Conservation (phyloP, 2,797 vertebrate genomes). For the Gymnothorax reevesii region DNA sequence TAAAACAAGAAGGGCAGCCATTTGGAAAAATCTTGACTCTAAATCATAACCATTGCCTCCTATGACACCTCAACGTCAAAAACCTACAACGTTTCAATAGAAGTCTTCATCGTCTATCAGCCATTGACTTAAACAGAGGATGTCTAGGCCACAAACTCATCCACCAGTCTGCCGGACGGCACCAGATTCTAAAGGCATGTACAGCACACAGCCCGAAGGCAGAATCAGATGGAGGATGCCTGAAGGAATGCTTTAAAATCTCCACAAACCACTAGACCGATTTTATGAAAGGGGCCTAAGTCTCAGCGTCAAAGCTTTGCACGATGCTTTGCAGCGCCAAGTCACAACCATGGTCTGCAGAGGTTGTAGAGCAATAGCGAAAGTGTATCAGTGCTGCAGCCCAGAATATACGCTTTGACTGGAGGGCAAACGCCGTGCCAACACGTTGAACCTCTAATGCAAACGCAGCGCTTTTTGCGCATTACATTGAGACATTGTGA, state of each 20-base stretch:
- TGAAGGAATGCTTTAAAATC: conserved; percentile 17
- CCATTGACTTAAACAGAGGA: neutral
- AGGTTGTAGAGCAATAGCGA: neutral
- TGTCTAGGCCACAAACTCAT: neutral
- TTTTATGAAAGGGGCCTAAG: neutral
- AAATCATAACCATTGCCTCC: neutral
- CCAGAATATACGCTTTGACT: neutral
- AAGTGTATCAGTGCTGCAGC: neutral
- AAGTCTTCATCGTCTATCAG: neutral
- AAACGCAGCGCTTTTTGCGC: neutral
- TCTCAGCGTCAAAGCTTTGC: neutral
- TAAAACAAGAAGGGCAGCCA: neutral
- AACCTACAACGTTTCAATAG: neutral
- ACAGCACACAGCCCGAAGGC: neutral
- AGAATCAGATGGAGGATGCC: neutral
- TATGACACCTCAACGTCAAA: neutral
- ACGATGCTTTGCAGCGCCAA: neutral
- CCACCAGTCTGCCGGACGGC: neutral
- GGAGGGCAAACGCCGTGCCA: neutral
- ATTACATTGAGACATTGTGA: neutral
- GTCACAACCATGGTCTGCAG: neutral
- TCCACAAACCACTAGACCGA: conserved; percentile 1
- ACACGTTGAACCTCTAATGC: neutral
- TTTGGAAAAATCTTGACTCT: neutral
- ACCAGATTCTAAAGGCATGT: neutral